Conservation (phyloP, 2,113 vertebrate genomes). For the Chelonoidis abingdonii region DNA sequence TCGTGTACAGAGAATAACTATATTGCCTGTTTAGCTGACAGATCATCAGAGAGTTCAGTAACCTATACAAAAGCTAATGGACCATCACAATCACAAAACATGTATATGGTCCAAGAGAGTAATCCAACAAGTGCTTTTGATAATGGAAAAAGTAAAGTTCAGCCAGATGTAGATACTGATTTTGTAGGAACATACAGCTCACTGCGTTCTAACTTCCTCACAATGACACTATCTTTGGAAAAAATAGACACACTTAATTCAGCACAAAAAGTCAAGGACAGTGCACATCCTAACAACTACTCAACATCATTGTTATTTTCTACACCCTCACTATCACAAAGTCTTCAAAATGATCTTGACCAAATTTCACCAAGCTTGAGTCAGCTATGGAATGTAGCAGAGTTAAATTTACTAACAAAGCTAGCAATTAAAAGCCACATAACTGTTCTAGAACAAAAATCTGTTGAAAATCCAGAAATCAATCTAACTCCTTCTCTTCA, state of each 20-base stretch:
- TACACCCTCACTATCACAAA: slow-evolving; percentile 32
- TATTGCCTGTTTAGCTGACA: background rate
- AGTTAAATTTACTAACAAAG: background rate
- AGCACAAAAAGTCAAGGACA: background rate
- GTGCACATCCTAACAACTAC: background rate
- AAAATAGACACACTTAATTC: slow-evolving; percentile 22
- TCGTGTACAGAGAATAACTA: background rate
- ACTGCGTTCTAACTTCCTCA: background rate
- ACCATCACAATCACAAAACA: background rate
- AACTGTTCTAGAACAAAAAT: background rate
- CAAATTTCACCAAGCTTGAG: slow-evolving; percentile 14
- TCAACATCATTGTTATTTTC: background rate
- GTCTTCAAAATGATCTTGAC: slow-evolving; percentile 27
- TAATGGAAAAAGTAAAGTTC: slow-evolving; percentile 29
- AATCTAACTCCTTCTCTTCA: background rate
- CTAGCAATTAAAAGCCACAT: background rate
- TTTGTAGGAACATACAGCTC: background rate
- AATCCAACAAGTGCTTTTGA: background rate
- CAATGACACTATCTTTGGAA: slow-evolving; percentile 40
- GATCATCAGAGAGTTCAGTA: background rate
- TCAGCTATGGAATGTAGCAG: background rate
- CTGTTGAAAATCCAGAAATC: background rate
- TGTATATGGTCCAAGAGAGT: background rate
- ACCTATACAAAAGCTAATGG: background rate
- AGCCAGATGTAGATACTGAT: background rate